Percentiles rank a stretch among this genome's conserved stretches.
Evolutionary conservation across 2,888 invertebrate genomes (phyloP).

Genomic region (Drosophila antonietae): DNA sequence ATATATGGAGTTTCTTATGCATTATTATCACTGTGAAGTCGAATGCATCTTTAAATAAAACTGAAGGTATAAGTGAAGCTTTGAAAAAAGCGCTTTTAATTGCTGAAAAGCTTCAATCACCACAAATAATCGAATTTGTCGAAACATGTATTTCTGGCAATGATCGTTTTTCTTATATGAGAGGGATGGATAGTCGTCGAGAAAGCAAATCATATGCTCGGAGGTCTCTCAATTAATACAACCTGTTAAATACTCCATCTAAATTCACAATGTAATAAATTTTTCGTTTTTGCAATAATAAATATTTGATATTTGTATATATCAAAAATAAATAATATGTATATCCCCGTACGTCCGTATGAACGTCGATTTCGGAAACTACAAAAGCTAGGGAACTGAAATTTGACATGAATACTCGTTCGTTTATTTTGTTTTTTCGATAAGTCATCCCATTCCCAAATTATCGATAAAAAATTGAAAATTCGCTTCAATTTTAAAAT

Average conservation of each 20-base stretch:
- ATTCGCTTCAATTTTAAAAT: too few relatives aligned
- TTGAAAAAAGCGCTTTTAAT: conserved; percentile 59
- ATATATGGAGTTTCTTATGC: conserved; percentile 75
- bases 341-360: too few relatives aligned
- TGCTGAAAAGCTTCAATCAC: conserved; percentile 51
- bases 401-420: too few relatives aligned
- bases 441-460: too few relatives aligned
- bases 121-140: conserved; percentile 52
- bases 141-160: conserved; percentile 62
- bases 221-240: neutral
- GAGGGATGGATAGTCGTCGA: conserved; percentile 28
- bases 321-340: neutral
- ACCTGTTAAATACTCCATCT: neutral
- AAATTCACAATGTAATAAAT: neutral
- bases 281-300: neutral
- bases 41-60: conserved; percentile 74
- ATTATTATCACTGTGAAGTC: conserved; percentile 73
- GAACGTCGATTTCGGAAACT: too few relatives aligned
- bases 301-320: neutral
- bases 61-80: conserved; percentile 71
- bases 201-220: conserved; percentile 27
- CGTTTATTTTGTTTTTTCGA: too few relatives aligned
- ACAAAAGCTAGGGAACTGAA: too few relatives aligned
- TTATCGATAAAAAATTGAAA: too few relatives aligned
- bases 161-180: conserved; percentile 56